phyloP scores from a whole-genome alignment of 2,888 invertebrate species.

The Apomyelois bistriatella region DNA sequence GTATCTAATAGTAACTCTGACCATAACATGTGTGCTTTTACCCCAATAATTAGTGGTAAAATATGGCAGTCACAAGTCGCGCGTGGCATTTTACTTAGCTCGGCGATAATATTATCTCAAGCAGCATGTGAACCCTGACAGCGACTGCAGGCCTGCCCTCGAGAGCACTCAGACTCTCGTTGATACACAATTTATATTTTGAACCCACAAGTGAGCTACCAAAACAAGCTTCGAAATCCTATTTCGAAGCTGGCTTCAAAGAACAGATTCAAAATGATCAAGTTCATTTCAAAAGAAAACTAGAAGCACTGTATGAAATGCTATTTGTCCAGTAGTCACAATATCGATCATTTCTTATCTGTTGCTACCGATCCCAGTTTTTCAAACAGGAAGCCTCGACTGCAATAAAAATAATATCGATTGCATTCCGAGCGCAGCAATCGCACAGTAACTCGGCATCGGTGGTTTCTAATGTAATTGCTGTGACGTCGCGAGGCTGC shows the following conservation, averaged over 20 bases:
- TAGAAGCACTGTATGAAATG: not conserved
- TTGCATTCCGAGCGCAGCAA: not conserved
- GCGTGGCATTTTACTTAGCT: not conserved
- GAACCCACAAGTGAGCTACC: not conserved
- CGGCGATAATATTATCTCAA: not conserved
- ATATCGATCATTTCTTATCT: not conserved
- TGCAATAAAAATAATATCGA: not conserved
- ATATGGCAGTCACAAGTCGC: not conserved
- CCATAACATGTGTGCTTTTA: no score
- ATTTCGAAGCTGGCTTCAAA: no score
- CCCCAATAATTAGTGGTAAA: no score
- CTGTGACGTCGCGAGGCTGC: not conserved
- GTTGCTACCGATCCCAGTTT: not conserved
- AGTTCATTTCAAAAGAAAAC: no score
- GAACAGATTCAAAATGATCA: no score
- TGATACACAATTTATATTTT: not conserved
- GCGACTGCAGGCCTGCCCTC: not conserved
- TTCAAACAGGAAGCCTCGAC: not conserved
- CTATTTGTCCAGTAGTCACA: not conserved
- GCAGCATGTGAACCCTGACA: not conserved
- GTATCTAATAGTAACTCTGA: no score
- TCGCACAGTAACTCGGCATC: not conserved
- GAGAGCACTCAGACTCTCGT: not conserved
- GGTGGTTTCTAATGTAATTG: not conserved
- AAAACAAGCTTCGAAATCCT: no score